A percentile compares a stretch with the other conserved stretches of the same genome.
Evolutionary conservation across 2,113 vertebrate species (phyloP).

Genomic region (Melospiza georgiana): DNA sequence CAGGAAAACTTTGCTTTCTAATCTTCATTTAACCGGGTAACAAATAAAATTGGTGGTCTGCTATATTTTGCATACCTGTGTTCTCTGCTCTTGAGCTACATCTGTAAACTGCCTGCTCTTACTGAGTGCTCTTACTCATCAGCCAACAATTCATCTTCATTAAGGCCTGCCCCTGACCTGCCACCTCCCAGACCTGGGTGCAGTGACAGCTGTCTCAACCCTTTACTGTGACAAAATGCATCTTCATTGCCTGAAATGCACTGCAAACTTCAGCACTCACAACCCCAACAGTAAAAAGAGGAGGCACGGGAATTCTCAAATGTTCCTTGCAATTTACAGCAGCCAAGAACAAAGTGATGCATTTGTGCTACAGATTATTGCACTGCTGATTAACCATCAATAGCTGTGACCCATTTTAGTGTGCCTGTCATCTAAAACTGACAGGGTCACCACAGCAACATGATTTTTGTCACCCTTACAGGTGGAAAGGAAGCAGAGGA

Average conservation of each 20-base stretch:
- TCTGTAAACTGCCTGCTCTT: background rate
- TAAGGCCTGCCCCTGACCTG: slow-evolving; percentile 3
- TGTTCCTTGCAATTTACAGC: background rate
- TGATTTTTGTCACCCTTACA: slow-evolving; percentile 30
- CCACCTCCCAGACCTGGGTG: background rate
- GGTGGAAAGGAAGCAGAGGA: slow-evolving; percentile 21
- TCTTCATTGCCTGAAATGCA: background rate
- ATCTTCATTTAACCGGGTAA: background rate
- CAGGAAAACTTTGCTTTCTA: background rate
- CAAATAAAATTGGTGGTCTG: background rate
- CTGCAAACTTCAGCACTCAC: background rate
- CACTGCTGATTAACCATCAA: slow-evolving; percentile 1
- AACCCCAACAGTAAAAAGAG: background rate
- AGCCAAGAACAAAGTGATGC: background rate
- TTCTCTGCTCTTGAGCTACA: background rate
- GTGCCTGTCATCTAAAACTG: slow-evolving; percentile 37
- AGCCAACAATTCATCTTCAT: slow-evolving; percentile 20
- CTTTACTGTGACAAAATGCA: background rate
- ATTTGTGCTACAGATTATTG: background rate
- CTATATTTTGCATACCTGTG: background rate
- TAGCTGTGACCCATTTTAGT: background rate
- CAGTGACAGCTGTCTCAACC: background rate
- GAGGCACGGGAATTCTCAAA: background rate
- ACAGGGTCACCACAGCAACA: slow-evolving; percentile 34
- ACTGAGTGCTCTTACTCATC: background rate